Base-by-base conservation (phyloP, 2,113 vertebrate genomes). In the Tichodroma muraria region DNA sequence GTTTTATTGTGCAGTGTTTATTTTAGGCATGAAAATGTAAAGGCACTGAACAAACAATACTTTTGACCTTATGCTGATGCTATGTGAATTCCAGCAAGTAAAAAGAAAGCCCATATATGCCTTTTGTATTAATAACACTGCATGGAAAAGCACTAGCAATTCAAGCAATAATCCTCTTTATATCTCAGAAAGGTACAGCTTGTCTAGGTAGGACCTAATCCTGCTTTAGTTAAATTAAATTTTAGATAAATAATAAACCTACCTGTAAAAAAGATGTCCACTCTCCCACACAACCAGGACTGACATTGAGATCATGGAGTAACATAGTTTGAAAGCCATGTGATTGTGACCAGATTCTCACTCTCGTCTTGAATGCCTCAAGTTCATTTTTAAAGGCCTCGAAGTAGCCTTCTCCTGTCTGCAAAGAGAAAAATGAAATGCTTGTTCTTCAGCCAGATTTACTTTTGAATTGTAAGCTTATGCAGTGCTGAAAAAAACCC, bases 361-460 rank as follows among this genome's bases (percentile, higher is more conserved):
- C 98, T 98, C 98, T 98, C 8, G 96, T 97, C 97, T 99, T 99
- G 95, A 99, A 99, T 97, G 98, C 98, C 95, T 99, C 98, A 17
- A 99, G 98, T 96, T 99, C 99, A 90, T 98, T 98, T 94, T 98
- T 98, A 98, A 99, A 99, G 95, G 99, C 99, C 92, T 99, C 99
- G 94, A 99, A 98, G 96, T 99, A 99, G 76, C 98, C 98, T 89
- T 98, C 98, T 72, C 99, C 98, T 66, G 98, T 97, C 99, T 99
- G 90, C 33, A 94, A 94, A 94, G 78, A 90, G 11, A 93, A 70
- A 64, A 87, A 90, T 24, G 1, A 91, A 63, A 8, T 40, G 69
- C 20, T 38, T 87, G 38, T 35, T 54, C 38, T 83, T 70, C 8
- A 66, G 12, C 7, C 25, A 49, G 15, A 78, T 63, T 52, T 66